Percentiles rank a stretch among this genome's conserved stretches.
These are phyloP conservation scores for Ophiodon elongatus DNA, from an alignment of 2,113 vertebrate genomes.

Conservation along the genomic window DNA sequence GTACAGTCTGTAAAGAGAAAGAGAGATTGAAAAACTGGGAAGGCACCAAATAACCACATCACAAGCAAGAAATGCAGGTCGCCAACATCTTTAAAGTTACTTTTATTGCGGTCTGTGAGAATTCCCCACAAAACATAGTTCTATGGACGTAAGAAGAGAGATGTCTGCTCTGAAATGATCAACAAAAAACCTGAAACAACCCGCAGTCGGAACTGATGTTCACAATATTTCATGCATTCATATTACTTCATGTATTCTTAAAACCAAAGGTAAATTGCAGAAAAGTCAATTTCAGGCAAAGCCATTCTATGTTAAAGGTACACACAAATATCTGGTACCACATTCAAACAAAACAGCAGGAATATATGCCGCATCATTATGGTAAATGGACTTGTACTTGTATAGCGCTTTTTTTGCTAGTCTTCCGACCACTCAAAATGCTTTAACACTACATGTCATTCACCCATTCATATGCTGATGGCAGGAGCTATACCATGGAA, in stretches of 20 bases:
- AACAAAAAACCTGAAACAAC: constrained; percentile 11
- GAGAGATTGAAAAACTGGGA: not conserved
- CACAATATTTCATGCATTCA: constrained; percentile 22
- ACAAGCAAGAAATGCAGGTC: not conserved
- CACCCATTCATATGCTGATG: too few relatives aligned
- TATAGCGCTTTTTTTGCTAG: too few relatives aligned
- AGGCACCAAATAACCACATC: constrained; percentile 13
- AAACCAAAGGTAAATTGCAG: not conserved
- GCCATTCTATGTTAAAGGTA: not conserved
- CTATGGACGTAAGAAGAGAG: not conserved
- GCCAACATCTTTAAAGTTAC: not conserved
- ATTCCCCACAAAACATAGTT: constrained; percentile 14
- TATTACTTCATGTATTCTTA: constrained; percentile 20
- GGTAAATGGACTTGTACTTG: too few relatives aligned
- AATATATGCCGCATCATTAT: too few relatives aligned
- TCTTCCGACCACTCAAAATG: too few relatives aligned
- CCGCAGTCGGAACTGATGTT: not conserved
- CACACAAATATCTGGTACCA: not conserved
- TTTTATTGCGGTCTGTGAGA: not conserved
- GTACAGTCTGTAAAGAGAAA: not conserved
- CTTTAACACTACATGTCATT: too few relatives aligned
- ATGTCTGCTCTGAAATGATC: not conserved
- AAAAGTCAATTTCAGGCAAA: constrained; percentile 1
- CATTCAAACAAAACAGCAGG: not conserved
- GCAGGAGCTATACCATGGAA: too few relatives aligned